Evolutionary conservation across 2,113 vertebrate genomes (phyloP), one percentile per base, ranked within the genome.

Genomic region (Oxygymnocypris stewartii): DNA sequence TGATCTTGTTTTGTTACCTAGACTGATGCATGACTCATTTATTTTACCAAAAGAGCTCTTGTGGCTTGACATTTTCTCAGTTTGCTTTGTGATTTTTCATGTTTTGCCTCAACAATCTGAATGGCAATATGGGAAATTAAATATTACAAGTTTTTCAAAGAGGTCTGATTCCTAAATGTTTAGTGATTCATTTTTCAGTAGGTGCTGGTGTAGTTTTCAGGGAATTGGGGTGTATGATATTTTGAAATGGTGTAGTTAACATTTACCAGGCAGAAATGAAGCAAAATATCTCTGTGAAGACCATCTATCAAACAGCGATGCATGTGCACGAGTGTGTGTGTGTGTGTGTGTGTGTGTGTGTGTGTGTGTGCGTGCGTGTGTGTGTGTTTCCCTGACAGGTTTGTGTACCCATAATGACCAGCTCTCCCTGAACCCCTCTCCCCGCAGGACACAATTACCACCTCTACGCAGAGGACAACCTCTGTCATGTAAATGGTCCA

Each of bases 401-500:
- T 88, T 79, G 84, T 78, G 82, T 84, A 84, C 40, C 82, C 63
- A 79, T 85, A 88, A 89, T 86, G 85, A 87, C 82, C 87, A 84
- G 44, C 87, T 63, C 79, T 82, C 61, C 69, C 71, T 6, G 2
- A 37, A 18, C 47, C 78, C 65, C 57, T 49, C 85, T 84, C 61
- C 89, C 84, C 25, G 13, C 75, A 87, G 83, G 89, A 88, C 84
- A 87, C 89, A 88, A 90, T 90, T 90, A 90, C 83, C 59, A 31
- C 81, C 85, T 90, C 57, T 87, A 65, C 79, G 74, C 79, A 84
- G 73, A 87, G 84, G 84, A 87, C 84, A 86, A 88, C 85, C 89
- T 87, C 89, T 88, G 87, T 90, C 87, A 90, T 88, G 79, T 88
- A 88, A 90, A 88, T 90, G 83, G 79, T 79, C 84, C 78, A 84